phyloP scores from a whole-genome alignment of 1,140 invertebrate genomes.

The Zaprionus kolodkinae region DNA sequence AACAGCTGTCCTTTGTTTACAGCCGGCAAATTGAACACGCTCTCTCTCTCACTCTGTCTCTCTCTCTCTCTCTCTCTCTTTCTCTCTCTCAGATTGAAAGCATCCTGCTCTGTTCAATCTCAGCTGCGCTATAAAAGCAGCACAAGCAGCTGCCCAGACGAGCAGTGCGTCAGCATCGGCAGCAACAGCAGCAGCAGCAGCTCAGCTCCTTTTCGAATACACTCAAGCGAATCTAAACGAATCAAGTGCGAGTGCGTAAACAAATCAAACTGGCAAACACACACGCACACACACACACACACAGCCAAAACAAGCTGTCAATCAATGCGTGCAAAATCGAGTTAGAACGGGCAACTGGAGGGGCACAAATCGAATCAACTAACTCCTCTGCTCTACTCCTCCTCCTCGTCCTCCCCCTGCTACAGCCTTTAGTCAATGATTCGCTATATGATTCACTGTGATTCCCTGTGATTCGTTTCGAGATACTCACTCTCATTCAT shows the following conservation, averaged over 20 bases:
- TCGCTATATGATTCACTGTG: constrained; percentile 9
- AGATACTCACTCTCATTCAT: constrained; percentile 12
- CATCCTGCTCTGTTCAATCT: constrained; percentile 13
- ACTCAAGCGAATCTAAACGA: background rate
- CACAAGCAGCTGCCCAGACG: background rate
- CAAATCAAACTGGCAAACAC: constrained; percentile 29
- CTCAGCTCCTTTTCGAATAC: too few relatives aligned
- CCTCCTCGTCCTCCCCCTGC: too few relatives aligned
- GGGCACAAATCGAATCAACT: constrained; percentile 32
- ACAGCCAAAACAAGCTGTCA: constrained; percentile 38
- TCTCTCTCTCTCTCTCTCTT: background rate
- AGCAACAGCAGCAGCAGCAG: background rate
- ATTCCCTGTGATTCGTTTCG: constrained; percentile 7
- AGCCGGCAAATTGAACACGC: constrained; percentile 32
- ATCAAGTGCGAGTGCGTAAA: constrained; percentile 33
- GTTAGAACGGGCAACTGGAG: constrained; percentile 30
- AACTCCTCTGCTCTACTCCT: background rate
- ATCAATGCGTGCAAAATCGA: constrained; percentile 43
- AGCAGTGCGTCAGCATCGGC: constrained; percentile 29
- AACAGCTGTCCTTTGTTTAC: constrained; percentile 76
- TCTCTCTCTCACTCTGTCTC: background rate
- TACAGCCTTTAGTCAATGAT: constrained; percentile 3
- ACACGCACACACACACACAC: background rate
- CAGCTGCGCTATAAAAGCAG: constrained; percentile 39
- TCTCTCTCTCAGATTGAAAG: constrained; percentile 20